Conservation (phyloP, 2,888 invertebrate genomes). For the Cenopis cana region DNA sequence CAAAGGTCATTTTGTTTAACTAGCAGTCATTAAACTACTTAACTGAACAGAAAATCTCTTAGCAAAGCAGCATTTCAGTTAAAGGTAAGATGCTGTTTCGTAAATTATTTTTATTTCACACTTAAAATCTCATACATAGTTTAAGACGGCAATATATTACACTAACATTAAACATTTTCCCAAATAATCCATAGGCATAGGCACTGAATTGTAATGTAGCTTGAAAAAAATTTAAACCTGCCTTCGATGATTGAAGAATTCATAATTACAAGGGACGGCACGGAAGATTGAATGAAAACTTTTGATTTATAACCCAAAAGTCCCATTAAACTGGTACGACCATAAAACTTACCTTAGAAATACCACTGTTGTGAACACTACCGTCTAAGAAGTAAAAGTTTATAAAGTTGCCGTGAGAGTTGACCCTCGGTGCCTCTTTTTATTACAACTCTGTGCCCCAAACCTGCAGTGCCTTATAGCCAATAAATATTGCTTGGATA, state of each 20-base stretch:
- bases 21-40: background rate
- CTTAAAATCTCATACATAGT: background rate
- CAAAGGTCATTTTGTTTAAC: conserved; percentile 18
- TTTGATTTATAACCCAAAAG: conserved; percentile 24
- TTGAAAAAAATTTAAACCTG: background rate
- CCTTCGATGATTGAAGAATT: background rate
- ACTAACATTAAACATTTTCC: background rate
- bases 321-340: conserved; percentile 13
- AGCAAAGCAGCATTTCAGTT: background rate
- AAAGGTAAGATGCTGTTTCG: background rate
- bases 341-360: conserved; percentile 20
- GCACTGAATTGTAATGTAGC: background rate
- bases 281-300: conserved; percentile 11
- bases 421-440: conserved; percentile 65
- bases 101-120: background rate
- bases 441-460: conserved; percentile 64
- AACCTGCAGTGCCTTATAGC: conserved; percentile 67
- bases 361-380: conserved; percentile 49
- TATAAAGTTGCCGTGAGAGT: conserved; percentile 62
- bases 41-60: background rate
- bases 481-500: conserved; percentile 68
- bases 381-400: conserved; percentile 56
- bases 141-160: background rate
- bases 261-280: background rate
- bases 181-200: background rate